These are phyloP conservation scores for Calliphora vomitoria DNA, from an alignment of 2,888 invertebrate genomes.

Conservation along the genomic window DNA sequence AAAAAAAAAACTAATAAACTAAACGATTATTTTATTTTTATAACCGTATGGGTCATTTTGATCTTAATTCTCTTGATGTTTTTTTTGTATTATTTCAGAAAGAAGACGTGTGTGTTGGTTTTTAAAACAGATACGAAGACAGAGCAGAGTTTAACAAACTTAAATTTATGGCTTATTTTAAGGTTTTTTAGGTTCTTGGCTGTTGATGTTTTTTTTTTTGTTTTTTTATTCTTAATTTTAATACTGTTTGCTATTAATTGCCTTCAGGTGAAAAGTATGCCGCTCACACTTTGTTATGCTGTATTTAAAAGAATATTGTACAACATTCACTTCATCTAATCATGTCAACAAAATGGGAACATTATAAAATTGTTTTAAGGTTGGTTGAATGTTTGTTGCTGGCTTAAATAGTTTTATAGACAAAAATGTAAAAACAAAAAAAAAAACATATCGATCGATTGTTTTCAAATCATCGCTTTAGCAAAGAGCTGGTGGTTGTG, in stretches of 20 bases:
- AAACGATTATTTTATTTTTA: constrained; percentile 54
- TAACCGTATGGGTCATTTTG: constrained; percentile 47
- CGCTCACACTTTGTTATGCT: constrained; percentile 65
- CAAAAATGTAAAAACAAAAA: constrained; percentile 29
- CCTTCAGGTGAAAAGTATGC: constrained; percentile 70
- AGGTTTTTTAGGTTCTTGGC: constrained; percentile 65
- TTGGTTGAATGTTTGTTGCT: constrained; percentile 25
- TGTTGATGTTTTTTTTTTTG: constrained; percentile 24
- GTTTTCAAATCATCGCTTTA: constrained; percentile 24
- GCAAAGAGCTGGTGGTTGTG: not conserved
- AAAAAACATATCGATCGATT: constrained; percentile 53
- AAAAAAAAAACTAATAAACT: constrained; percentile 49
- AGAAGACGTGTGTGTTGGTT: not conserved
- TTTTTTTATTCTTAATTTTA: constrained; percentile 9
- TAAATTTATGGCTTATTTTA: constrained; percentile 74
- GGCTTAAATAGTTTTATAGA: constrained; percentile 43
- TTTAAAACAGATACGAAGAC: constrained; percentile 14
- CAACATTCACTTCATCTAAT: constrained; percentile 63
- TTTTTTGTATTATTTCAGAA: not conserved
- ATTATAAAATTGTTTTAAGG: constrained; percentile 61
- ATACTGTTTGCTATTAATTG: constrained; percentile 68
- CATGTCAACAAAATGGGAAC: constrained; percentile 74
- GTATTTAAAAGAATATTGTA: not conserved
- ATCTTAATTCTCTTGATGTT: not conserved
- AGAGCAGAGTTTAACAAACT: constrained; percentile 50